Evolutionary conservation across 1,140 invertebrate genomes (phyloP), one percentile per base, ranked within the genome.

Genomic region (Zaprionus ornatus): DNA sequence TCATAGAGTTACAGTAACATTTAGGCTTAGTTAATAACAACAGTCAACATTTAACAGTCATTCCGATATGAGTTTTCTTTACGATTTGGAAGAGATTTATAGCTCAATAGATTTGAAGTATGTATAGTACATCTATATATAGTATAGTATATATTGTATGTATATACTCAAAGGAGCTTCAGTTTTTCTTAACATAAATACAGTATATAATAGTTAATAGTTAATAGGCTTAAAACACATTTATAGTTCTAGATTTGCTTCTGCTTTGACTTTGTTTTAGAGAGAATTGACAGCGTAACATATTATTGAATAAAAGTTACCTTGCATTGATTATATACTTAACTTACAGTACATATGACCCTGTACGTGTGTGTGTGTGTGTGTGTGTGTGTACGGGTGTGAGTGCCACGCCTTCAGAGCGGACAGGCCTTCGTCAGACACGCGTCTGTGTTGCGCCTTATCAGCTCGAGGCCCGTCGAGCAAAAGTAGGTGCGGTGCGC

Each of bases 21-120:
- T 48, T 60, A 54, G 64, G 74, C 75, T 85, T 90, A 77, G 75
- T 73, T 63, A 80, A 77, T 90, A 84, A 79, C 85, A 86, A 91
- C 87, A 91, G 87, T 92, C 84, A 91, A 92, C 91, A 92, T 84
- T 92, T 54, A 92, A 92, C 91, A 92, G 91, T 92, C 87, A 91
- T 81, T 91, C 76, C 91, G 90, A 91, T 91, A 91, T 91, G 90
- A 90, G 82, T 82, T 79, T 75, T 62, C 48, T 75, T 75, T 75
- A 60, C 42, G 66, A 65, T 69, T 79, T 91, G 84, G 88, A 88
- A 91, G 81, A 91, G 40, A 70, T 88, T 72, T 67, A 74, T 86
- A 48, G 77, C 74, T 55, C 68, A 37, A 32, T 32, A 69, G 45
- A 65, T 56, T 64, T 54, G 48, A 65, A 63, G 40, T 75, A 37